Base-by-base conservation (phyloP, 2,888 invertebrate genomes). In the Resseliella maxima region DNA sequence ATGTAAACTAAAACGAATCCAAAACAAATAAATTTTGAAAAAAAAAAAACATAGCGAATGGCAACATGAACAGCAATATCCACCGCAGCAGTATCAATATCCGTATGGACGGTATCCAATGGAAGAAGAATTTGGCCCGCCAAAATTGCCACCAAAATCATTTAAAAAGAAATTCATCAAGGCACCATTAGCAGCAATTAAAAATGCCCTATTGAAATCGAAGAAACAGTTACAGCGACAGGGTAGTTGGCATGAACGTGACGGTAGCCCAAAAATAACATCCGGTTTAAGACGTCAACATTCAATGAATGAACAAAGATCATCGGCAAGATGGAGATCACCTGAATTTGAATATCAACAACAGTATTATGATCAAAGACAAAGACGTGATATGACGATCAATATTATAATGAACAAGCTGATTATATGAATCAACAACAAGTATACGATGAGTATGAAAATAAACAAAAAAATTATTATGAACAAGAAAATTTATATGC, bases 101-200 rank as follows among this genome's bases (percentile, higher is more conserved):
- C 38, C 54, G 36, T 86, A 59, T 86, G 88, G 89, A 38, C 18
- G 38, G 46, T 59, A 50, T 85, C 27, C 54, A 38, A 46, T 38
- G 83, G 38, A 83, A 27, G 83, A 38, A 38, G 36, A 87, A 86
- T 87, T 87, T 86, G 50, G 35, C 27, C 89, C 90, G 12, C 90
- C 90, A 1, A 89, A 90, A 0, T 88, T 90, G 86, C 89, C 90
- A 18, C 90, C 90, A 46, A 90, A 90, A 87, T 88, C 89, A 50
- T 90, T 90, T 87, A 91, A 91, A 89, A 91, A 91, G 88, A 91
- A 91, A 38, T 89, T 91, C 86, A 88, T 91, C 0, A 91, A 91
- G 86, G 91, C 90, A 81, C 91, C 91, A 1, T 87, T 91, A 64
- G 88, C 89, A 1, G 91, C 91, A 0, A 88, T 91, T 1, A 91